Evolutionary conservation across 2,888 invertebrate genomes (phyloP), one percentile per base, ranked within the genome.

Genomic region (Fabriciana adippe): DNA sequence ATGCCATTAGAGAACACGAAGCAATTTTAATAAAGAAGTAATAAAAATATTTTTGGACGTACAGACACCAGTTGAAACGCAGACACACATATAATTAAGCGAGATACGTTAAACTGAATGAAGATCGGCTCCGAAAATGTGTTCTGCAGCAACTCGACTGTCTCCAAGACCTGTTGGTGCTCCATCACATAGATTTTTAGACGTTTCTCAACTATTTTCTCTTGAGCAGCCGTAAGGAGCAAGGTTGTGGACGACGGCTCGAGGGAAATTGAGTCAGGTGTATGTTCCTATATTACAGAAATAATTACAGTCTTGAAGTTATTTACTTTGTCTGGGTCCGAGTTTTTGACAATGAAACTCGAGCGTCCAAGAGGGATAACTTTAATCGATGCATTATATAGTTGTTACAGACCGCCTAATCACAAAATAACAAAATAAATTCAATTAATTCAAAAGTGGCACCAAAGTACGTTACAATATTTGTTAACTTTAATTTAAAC

Each of bases 71-170:
- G 69, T 70, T 93, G 92, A 66, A 93, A 92, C 1, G 93, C 93
- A 4, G 93, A 91, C n/a, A 91, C 91, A 70, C 94, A 93, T 26
- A 94, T 93, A 62, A 93, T 93, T 73, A 93, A 78, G 6, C 93
- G 86, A 0, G 93, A 93, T 0, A 93, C 91, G 3, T 85, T 81
- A 76, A 93, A 90, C 79, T 93, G 93, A n/a, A 85, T 81, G 76
- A 93, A 92, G 65, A 89, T 88, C 0, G 90, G 87, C 63, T 82
- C 83, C 0, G 92, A 90, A 81, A 93, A 93, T 76, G 90, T 88
- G 18, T 74, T 60, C 76, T 93, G 89, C 66, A 93, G 76, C 65
- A 81, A 81, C 3, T 51, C 70, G 0, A 82, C 83, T 0, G 87
- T 77, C 4, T 73, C 74, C 74, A 92, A 73, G n/a, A 84, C 81